Conservation (phyloP, 1,140 invertebrate species). For the Lamellibrachia luymesi region DNA sequence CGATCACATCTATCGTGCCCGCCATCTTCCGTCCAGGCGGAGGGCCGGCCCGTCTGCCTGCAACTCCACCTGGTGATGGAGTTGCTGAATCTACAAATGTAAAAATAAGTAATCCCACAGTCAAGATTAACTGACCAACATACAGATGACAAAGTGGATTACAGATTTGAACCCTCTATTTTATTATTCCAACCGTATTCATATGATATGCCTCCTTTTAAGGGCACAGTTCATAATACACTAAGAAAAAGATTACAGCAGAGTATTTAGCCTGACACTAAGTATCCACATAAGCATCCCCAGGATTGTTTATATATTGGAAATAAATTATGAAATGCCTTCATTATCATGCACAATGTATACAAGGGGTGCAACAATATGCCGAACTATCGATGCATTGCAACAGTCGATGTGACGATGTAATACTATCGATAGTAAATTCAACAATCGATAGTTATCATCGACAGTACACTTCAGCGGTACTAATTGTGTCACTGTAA, state of each 20-base stretch:
- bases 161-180: neutral
- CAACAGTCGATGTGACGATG: too few relatives aligned
- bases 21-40: constrained; percentile 13
- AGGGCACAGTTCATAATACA: neutral
- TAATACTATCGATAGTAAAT: too few relatives aligned
- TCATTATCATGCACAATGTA: neutral
- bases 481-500: too few relatives aligned
- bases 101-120: neutral
- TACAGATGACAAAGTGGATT: neutral
- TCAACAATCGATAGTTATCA: too few relatives aligned
- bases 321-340: neutral
- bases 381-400: too few relatives aligned
- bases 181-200: neutral
- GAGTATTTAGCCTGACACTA: neutral
- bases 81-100: neutral
- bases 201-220: neutral
- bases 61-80: neutral
- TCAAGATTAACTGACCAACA: neutral
- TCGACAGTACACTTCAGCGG: too few relatives aligned
- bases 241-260: neutral
- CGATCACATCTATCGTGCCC: constrained; percentile 12
- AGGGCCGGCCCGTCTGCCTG: neutral
- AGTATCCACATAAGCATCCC: neutral
- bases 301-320: neutral
- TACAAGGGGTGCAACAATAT: neutral